Percentiles rank a stretch among this genome's conserved stretches.
These are phyloP conservation scores for Abramis brama DNA, from an alignment of 2,113 vertebrate species.

Conservation along the genomic window DNA sequence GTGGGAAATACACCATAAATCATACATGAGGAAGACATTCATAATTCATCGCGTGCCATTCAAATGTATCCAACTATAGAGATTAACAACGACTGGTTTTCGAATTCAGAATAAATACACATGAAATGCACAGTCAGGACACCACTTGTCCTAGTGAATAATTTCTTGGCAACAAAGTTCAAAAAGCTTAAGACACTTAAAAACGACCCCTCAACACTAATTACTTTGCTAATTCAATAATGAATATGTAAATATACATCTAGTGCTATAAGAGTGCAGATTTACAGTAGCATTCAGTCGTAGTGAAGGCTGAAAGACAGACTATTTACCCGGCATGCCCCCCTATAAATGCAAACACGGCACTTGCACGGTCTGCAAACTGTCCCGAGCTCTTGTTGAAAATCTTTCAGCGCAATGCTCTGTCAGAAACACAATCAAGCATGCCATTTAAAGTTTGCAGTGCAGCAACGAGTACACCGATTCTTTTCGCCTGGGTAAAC, in stretches of 20 bases:
- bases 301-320: background rate
- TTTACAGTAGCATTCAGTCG: background rate
- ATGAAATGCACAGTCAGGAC: constrained; percentile 10
- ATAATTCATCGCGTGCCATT: background rate
- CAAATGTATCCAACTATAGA: constrained; percentile 6
- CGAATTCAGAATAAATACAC: constrained; percentile 23
- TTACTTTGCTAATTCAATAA: constrained; percentile 30
- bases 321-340: constrained; percentile 1
- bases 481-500: constrained; percentile 50
- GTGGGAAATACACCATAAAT: constrained; percentile 15
- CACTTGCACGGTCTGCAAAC: constrained; percentile 23
- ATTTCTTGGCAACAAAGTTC: constrained; percentile 8
- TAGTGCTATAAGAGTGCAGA: background rate
- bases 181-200: constrained; percentile 10
- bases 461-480: constrained; percentile 4
- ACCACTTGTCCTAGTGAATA: constrained; percentile 5
- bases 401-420: constrained; percentile 18
- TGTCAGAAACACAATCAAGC: constrained; percentile 38
- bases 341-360: constrained; percentile 16
- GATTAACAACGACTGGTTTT: constrained; percentile 16
- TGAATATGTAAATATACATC: constrained; percentile 24
- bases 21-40: constrained; percentile 31
- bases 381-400: constrained; percentile 23
- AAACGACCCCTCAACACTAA: background rate
- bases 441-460: constrained; percentile 44